Base-by-base conservation (phyloP, 2,888 invertebrate species). In the Callyntrura sp. region DNA sequence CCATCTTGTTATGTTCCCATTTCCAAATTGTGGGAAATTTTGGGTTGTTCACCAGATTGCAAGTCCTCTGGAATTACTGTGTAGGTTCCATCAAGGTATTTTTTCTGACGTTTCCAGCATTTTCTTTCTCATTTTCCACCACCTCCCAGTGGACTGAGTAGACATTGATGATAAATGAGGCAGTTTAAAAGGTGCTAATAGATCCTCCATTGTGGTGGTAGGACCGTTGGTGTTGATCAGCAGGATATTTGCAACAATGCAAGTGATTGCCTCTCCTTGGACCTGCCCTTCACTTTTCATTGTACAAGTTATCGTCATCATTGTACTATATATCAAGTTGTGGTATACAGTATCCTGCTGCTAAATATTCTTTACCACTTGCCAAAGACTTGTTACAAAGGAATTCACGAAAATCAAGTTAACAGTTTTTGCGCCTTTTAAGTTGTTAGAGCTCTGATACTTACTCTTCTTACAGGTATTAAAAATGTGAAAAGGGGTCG, bases 241-340 rank as follows among this genome's bases (percentile, higher is more conserved):
- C 12, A 9, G 11, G 73, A 73, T 48, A 23, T 73, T 73, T 17
- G 23, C 45, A 73, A 73, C 48, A 73, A 73, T 73, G 73, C 73
- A 45, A 51, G 55, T 35, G 48, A 12, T 78, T 6, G 55, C 25
- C 25, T 78, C 83, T 70, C 83, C 83, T 84, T 84, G 83, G 83
- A 84, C 83, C 83, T 84, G 68, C 83, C 85, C 73, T 76, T 85
- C 60, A 85, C 85, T 70, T 85, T 60, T 55, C 76, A 73, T 45
- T 43, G 60, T 65, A 65, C 12, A 82, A 83, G 35, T 78, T 55
- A 55, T 78, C 78, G 55, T 78, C 55, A 51, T 48, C 25, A 25
- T 55, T 23, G 17, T 76, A 6, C 35, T 35, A 35, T 35, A 35
- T n/a, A 84, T 84, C 84, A 84, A 17, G 43, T 73, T 14, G 11